Conservation (phyloP, 1,140 invertebrate genomes). For the Hirudo medicinalis region DNA sequence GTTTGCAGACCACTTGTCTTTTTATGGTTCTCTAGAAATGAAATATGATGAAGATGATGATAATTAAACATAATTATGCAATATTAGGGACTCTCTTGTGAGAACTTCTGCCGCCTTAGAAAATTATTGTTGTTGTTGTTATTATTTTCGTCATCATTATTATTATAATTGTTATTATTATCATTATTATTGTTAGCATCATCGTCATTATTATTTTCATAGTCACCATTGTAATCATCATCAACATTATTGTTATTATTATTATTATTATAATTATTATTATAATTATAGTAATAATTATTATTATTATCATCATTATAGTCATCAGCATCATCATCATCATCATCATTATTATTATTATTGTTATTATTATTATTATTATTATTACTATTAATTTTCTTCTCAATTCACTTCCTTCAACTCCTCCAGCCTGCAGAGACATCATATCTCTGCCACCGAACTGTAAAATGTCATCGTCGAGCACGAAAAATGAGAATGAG, state of each 20-base stretch:
- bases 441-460: slow-evolving; percentile 46
- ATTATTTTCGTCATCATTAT: too few relatives aligned
- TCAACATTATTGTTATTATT: slow-evolving; percentile 15
- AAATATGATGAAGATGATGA: too few relatives aligned
- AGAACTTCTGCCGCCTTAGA: too few relatives aligned
- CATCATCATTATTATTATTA: slow-evolving; percentile 2
- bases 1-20: too few relatives aligned
- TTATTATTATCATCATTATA: slow-evolving; percentile 11
- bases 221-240: slow-evolving; percentile 13
- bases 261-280: slow-evolving; percentile 8
- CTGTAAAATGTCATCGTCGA: slow-evolving; percentile 44
- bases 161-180: too few relatives aligned
- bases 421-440: slow-evolving; percentile 45
- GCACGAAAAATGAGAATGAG: slow-evolving; percentile 38
- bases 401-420: too few relatives aligned
- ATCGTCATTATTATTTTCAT: slow-evolving; percentile 13
- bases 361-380: not conserved
- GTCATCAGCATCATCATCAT: slow-evolving; percentile 15
- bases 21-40: too few relatives aligned
- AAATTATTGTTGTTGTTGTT: too few relatives aligned
- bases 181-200: not conserved
- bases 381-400: too few relatives aligned
- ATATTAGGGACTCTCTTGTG: too few relatives aligned
- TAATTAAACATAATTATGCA: too few relatives aligned
- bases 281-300: slow-evolving; percentile 8